Conservation (phyloP, 2,113 vertebrate genomes). For the Melanocharis versteri region DNA sequence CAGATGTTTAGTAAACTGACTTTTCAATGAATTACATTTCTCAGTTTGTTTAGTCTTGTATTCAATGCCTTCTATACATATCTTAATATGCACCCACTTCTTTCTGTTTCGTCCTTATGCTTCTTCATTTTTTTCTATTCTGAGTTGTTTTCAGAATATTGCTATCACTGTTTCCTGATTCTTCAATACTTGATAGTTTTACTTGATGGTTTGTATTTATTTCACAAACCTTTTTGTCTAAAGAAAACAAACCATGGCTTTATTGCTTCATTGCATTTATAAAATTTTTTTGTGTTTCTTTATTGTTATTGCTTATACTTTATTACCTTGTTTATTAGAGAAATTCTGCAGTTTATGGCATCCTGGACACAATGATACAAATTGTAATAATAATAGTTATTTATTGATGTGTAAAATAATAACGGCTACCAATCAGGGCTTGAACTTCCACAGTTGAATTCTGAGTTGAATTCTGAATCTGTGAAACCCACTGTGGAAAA, state of each 20-base stretch:
- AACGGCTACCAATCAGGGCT: not conserved
- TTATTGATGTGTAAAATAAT: not conserved
- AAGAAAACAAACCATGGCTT: not conserved
- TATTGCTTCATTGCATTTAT: not conserved
- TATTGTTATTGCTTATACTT: not conserved
- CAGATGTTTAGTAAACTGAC: not conserved
- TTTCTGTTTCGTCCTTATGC: not conserved
- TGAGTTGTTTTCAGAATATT: not conserved
- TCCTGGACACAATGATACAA: not conserved
- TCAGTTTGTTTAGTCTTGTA: not conserved
- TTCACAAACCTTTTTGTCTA: not conserved
- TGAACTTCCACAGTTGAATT: not conserved
- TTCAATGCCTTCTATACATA: not conserved
- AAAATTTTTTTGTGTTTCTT: not conserved
- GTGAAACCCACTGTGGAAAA: not conserved
- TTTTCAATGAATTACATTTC: not conserved
- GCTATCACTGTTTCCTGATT: not conserved
- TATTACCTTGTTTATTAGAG: not conserved
- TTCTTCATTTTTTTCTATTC: not conserved
- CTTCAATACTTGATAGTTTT: not conserved
- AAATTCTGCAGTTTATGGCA: not conserved
- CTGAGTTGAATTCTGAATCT: not conserved
- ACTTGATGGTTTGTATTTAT: not conserved
- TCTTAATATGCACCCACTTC: not conserved
- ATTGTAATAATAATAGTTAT: not conserved